Evolutionary conservation across 2,888 invertebrate genomes (phyloP), one percentile per base, ranked within the genome.

Genomic region (Lypha dubia): DNA sequence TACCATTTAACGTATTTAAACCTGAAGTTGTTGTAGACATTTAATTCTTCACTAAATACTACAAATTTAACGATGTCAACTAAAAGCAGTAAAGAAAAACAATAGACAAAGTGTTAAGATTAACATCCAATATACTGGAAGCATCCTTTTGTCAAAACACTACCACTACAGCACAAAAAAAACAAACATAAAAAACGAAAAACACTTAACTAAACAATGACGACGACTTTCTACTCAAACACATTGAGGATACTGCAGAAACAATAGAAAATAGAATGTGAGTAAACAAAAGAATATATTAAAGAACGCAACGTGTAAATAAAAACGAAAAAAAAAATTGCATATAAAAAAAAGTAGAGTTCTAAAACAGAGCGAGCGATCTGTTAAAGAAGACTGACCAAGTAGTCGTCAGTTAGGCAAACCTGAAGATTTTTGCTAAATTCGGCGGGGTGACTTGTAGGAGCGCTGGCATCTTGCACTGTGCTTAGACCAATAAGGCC

Each of bases 71-170:
- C 20, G 49, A 51, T 41, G 51, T 17, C 32, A 67, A 51, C 9
- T 38, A 22, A 22, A 41, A 41, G 32, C 28, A 32, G 15, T 15
- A 22, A 32, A 28, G n/a, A n/a, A 70, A 62, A 22, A 70, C 70
- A 79, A 71, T 58, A 32, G 35, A 24, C 44, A 51, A 79, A 79
- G 62, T 79, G 70, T 79, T 77, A 53, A 71, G 70, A 70, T 79
- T 79, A 79, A 46, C 79, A 71, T 70, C 62, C 44, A 70, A 24
- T 70, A 70, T 22, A 62, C 51, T 41, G 51, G 20, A 51, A 60
- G 38, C 32, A 51, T 41, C 8, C 41, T 70, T 49, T 68, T 60
- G 38, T 68, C 13, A 49, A 44, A 75, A 46, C n/a, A 44, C 9
- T 46, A 49, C 15, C 13, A 44, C 9, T 35, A 49, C 9, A 49